A percentile compares a stretch with the other conserved stretches of the same genome.
These are phyloP conservation scores for Drosophila robusta DNA, from an alignment of 2,888 invertebrate genomes.

Conservation along the genomic window DNA sequence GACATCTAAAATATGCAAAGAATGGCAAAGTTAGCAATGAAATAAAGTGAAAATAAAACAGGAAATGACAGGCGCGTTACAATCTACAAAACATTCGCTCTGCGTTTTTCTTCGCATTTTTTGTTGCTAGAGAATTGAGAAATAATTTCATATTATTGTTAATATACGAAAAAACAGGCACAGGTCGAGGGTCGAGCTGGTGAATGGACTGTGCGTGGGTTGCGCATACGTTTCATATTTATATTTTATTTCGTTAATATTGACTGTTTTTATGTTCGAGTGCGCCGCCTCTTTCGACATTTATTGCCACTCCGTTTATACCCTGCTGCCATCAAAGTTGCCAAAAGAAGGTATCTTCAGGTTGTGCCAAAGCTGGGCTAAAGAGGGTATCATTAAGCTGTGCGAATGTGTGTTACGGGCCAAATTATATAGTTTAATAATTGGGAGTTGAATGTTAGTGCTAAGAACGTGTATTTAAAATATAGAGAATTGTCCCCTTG, in stretches of 20 bases:
- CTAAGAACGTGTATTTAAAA: too few species aligned
- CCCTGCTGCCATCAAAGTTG: slow-evolving; percentile 3
- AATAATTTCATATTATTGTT: slow-evolving; percentile 74
- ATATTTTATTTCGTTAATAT: slow-evolving; percentile 56
- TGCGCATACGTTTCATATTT: slow-evolving; percentile 39
- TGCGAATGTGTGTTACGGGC: too few species aligned
- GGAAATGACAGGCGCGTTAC: slow-evolving; percentile 74
- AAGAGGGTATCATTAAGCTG: too few species aligned
- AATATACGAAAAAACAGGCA: slow-evolving; percentile 35
- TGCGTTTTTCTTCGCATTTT: slow-evolving; percentile 23
- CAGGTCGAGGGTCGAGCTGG: not conserved
- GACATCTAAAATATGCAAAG: slow-evolving; percentile 79
- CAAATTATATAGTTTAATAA: too few species aligned
- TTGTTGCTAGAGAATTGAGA: slow-evolving; percentile 63
- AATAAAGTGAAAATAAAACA: slow-evolving; percentile 76
- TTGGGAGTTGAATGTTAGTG: too few species aligned
- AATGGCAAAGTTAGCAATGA: slow-evolving; percentile 66
- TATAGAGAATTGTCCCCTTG: not conserved
- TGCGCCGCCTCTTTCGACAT: slow-evolving; percentile 60
- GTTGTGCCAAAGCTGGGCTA: not conserved
- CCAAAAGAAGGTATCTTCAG: not conserved
- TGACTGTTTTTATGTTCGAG: slow-evolving; percentile 55
- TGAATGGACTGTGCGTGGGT: not conserved
- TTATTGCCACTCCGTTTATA: slow-evolving; percentile 63
- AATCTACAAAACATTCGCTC: slow-evolving; percentile 67